phyloP scores from a whole-genome alignment of 1,140 invertebrate genomes.

The Lucilia sericata region DNA sequence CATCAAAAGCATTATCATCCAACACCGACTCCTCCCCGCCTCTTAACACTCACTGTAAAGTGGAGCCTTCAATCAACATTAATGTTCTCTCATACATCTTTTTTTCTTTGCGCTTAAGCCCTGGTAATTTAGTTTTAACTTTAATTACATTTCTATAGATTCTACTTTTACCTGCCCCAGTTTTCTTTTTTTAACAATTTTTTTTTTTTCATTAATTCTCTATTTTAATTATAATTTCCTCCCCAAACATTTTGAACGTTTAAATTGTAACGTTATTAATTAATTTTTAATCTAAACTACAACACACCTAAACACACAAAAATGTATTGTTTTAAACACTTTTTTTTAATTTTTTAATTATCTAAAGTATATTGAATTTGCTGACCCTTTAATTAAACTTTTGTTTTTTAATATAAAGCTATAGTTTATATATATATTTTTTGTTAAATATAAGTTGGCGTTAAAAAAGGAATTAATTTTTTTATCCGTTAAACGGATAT shows the following conservation, averaged over 20 bases:
- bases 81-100: too few relatives aligned
- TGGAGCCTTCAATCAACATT: too few relatives aligned
- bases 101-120: too few relatives aligned
- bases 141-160: not conserved
- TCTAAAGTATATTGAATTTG: slow-evolving; percentile 27
- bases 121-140: too few relatives aligned
- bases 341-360: not conserved
- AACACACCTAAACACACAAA: not conserved
- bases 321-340: not conserved
- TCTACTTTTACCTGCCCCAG: slow-evolving; percentile 24
- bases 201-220: not conserved
- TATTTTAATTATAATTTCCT: not conserved
- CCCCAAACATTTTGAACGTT: not conserved
- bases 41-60: too few relatives aligned
- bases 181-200: slow-evolving; percentile 1
- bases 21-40: not conserved
- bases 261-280: slow-evolving; percentile 10
- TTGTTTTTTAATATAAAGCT: not conserved
- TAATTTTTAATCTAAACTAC: not conserved
- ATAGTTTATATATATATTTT: not conserved
- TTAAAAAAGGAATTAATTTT: slow-evolving; percentile 40
- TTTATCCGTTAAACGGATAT: slow-evolving; percentile 46
- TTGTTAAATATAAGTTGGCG: slow-evolving; percentile 16
- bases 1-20: not conserved
- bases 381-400: not conserved